A percentile compares a stretch with the other conserved stretches of the same genome.
phyloP scores from a whole-genome alignment of 1,140 invertebrate species.

The Drosophila hydei region DNA sequence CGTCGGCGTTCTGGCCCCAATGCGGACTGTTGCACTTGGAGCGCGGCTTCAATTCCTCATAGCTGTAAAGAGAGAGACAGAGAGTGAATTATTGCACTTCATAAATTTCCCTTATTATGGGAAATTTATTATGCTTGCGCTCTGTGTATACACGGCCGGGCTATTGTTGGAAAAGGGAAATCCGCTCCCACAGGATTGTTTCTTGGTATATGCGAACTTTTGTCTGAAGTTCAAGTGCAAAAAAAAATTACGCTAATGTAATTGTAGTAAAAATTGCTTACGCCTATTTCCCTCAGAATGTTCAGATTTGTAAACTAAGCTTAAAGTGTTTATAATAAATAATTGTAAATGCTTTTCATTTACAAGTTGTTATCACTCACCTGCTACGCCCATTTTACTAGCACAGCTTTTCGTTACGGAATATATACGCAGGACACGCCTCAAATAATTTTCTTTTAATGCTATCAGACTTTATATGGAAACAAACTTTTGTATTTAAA shows the following conservation, averaged over 20 bases:
- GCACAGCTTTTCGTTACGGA: slow-evolving; percentile 3
- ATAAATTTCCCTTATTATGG: slow-evolving; percentile 72
- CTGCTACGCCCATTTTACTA: slow-evolving; percentile 58
- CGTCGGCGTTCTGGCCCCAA: slow-evolving; percentile 38
- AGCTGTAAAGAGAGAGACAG: slow-evolving; percentile 51
- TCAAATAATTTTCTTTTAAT: slow-evolving; percentile 11
- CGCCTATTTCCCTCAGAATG: not conserved
- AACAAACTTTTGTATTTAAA: not conserved
- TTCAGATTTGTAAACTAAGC: not conserved
- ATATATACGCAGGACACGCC: slow-evolving; percentile 45
- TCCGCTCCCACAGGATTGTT: slow-evolving; percentile 53
- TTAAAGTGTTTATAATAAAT: not conserved
- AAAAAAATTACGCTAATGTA: slow-evolving; percentile 27
- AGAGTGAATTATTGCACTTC: not conserved
- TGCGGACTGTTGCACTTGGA: slow-evolving; percentile 61
- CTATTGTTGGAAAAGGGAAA: slow-evolving; percentile 42
- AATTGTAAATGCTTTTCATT: not conserved
- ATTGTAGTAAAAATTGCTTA: not conserved
- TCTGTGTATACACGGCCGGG: slow-evolving; percentile 38
- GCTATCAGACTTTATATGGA: not conserved
- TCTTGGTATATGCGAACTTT: slow-evolving; percentile 59
- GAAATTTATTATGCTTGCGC: slow-evolving; percentile 52
- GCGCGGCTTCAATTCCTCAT: slow-evolving; percentile 71
- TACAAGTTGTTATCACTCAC: slow-evolving; percentile 53
- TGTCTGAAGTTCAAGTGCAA: slow-evolving; percentile 78